A percentile compares a stretch with the other conserved stretches of the same genome.
Conservation (phyloP, 2,113 vertebrate genomes). For the Ursus arctos region DNA sequence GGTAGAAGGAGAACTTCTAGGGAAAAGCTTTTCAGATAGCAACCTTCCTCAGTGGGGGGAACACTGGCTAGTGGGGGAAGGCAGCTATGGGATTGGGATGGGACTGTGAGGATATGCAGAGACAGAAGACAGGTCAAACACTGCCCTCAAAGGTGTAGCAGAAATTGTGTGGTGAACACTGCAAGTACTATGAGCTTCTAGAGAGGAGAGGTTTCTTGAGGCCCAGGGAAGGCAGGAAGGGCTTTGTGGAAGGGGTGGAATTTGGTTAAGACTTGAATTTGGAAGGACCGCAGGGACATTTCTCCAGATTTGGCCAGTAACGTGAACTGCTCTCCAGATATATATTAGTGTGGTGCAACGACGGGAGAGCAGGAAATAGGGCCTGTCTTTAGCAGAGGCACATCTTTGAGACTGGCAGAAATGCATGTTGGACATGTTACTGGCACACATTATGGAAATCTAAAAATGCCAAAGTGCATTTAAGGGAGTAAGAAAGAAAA, state of each 20-base stretch:
- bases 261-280: not conserved
- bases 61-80: not conserved
- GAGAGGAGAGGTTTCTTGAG: not conserved
- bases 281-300: not conserved
- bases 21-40: not conserved
- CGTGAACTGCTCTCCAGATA: not conserved
- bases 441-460: not conserved
- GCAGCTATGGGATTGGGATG: rapidly evolving
- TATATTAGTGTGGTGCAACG: rapidly evolving
- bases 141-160: not conserved
- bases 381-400: not conserved
- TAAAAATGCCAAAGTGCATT: not conserved
- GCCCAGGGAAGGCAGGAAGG: not conserved
- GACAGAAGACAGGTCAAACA: rapidly evolving
- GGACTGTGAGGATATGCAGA: rapidly evolving
- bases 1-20: not conserved
- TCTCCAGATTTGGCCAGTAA: not conserved
- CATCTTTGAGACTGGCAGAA: not conserved
- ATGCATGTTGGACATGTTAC: not conserved
- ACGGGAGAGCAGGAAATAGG: rapidly evolving
- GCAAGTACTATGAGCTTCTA: not conserved
- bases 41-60: not conserved
- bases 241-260: not conserved
- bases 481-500: not conserved
- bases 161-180: not conserved